Evolutionary conservation across 2,113 vertebrate genomes (phyloP).

Genomic region (Prunella fulvescens): DNA sequence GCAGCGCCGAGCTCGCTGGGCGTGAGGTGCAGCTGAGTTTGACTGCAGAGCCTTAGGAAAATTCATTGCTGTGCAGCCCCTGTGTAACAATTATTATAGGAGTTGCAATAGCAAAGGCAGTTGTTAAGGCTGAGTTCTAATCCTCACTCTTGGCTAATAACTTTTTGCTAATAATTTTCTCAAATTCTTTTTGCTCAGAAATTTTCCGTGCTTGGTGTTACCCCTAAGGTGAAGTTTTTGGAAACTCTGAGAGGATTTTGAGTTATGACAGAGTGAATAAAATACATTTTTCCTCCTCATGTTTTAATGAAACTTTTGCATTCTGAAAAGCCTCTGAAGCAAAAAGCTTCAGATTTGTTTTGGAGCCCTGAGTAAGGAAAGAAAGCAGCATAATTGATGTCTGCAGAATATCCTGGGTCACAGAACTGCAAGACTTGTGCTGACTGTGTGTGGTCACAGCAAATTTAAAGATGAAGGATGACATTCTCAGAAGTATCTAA

Average conservation of each 20-base stretch:
- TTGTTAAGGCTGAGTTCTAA: slow-evolving; percentile 7
- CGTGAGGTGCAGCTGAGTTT: background rate
- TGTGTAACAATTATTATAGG: background rate
- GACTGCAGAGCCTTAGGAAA: slow-evolving; percentile 1
- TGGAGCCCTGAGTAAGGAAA: slow-evolving; percentile 37
- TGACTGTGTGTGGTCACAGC: slow-evolving; percentile 42
- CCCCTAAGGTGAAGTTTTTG: slow-evolving; percentile 14
- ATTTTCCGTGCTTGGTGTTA: background rate
- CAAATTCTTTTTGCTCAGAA: background rate
- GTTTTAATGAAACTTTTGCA: slow-evolving; percentile 4
- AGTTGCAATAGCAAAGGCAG: background rate
- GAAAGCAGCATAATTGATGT: slow-evolving; percentile 9
- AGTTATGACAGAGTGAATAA: background rate
- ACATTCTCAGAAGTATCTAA: background rate
- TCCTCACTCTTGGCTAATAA: background rate
- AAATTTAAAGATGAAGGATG: slow-evolving; percentile 34
- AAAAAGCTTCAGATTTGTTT: slow-evolving; percentile 1
- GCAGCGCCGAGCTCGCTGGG: background rate
- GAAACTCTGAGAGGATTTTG: background rate
- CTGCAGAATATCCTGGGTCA: slow-evolving; percentile 27
- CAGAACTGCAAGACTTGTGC: background rate
- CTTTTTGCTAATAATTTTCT: slow-evolving; percentile 1
- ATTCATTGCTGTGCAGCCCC: background rate
- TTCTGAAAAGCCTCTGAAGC: slow-evolving; percentile 21
- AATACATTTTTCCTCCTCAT: background rate